Conservation (phyloP, 2,888 invertebrate genomes). For the Desoria tigrina region DNA sequence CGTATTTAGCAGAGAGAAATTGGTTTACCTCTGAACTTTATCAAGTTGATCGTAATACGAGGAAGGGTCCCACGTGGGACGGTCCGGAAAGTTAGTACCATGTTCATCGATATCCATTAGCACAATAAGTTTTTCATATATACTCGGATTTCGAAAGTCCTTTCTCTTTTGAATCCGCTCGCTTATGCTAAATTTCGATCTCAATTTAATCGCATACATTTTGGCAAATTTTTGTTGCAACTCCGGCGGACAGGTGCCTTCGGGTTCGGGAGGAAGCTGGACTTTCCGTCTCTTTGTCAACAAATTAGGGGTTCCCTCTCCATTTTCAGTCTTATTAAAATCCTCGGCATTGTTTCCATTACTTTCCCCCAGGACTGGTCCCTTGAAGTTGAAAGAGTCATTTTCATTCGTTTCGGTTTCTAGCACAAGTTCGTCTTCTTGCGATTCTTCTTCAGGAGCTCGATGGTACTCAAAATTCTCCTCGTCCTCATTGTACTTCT, state of each 20-base stretch:
- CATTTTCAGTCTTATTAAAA: background rate
- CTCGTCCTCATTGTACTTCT: conserved; percentile 2
- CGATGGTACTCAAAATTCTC: conserved; percentile 8
- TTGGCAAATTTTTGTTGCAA: conserved; percentile 80
- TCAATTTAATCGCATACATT: conserved; percentile 68
- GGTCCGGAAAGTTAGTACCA: conserved; percentile 95
- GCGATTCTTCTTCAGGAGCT: background rate
- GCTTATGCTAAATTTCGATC: conserved; percentile 83
- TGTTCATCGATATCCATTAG: conserved; percentile 93
- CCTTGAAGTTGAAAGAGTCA: background rate
- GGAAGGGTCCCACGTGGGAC: conserved; percentile 85
- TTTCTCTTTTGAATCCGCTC: conserved; percentile 84
- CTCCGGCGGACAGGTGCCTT: conserved; percentile 75
- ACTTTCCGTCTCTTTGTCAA: background rate
- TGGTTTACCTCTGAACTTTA: conserved; percentile 68
- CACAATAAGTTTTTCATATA: conserved; percentile 93
- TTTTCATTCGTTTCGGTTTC: too few species aligned
- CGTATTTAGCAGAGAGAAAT: background rate
- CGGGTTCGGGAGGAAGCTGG: conserved; percentile 73
- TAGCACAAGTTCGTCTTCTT: too few species aligned
- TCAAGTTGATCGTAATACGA: conserved; percentile 92
- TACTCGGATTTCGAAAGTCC: conserved; percentile 94
- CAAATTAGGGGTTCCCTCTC: background rate
- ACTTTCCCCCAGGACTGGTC: too few species aligned
- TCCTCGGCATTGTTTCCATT: background rate